Conservation (phyloP, 2,797 vertebrate species). For the Danio choprae region DNA sequence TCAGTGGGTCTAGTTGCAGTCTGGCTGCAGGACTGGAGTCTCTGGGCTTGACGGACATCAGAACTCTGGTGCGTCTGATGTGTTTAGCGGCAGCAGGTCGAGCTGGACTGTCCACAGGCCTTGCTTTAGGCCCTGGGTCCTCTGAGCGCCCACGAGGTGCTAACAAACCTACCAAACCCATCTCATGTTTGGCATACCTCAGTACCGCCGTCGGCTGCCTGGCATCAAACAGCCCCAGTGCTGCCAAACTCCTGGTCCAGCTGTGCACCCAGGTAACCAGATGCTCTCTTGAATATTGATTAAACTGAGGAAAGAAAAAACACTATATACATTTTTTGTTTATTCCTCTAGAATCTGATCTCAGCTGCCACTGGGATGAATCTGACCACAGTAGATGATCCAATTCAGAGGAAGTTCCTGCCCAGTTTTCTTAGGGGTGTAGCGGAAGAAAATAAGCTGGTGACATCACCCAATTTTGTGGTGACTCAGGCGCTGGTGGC, state of each 20-base stretch:
- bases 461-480: constrained; percentile 97
- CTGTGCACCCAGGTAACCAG: constrained; percentile 90
- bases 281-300: not conserved
- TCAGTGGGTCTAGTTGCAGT: constrained; percentile 95
- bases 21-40: constrained; percentile 96
- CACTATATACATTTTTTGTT: not conserved
- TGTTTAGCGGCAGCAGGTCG: constrained; percentile 95
- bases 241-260: constrained; percentile 94
- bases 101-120: constrained; percentile 92
- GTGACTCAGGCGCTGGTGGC: constrained; percentile 98
- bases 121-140: constrained; percentile 68
- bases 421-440: constrained; percentile 95
- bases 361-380: constrained; percentile 97
- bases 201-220: constrained; percentile 97
- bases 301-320: not conserved
- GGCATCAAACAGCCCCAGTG: constrained; percentile 93
- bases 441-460: constrained; percentile 96
- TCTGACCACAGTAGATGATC: constrained; percentile 95
- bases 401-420: constrained; percentile 95
- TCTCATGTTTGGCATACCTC: constrained; percentile 95
- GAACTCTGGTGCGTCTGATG: constrained; percentile 95
- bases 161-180: constrained; percentile 92
- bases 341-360: constrained; percentile 88
- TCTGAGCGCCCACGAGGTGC: constrained; percentile 85
- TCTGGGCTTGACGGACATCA: constrained; percentile 94